Evolutionary conservation across 2,888 invertebrate species (phyloP).

Genomic region (Trachelus iudaicus): DNA sequence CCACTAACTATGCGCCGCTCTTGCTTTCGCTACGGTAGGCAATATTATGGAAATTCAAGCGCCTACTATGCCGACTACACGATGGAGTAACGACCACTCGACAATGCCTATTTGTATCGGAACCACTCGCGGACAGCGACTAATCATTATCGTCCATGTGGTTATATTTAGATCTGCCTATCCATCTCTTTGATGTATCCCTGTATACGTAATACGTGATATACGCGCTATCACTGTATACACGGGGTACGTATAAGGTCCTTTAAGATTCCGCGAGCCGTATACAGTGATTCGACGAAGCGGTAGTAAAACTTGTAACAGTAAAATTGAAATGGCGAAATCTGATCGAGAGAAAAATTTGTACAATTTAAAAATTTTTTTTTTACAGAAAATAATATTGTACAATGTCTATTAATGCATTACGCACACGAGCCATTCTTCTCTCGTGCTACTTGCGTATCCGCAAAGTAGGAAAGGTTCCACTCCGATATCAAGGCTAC

Average conservation of each 20-base stretch:
- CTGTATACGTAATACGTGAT: neutral
- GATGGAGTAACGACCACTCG: slow-evolving; percentile 37
- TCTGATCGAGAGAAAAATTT: neutral
- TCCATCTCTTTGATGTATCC: neutral
- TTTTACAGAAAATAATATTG: neutral
- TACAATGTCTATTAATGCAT: neutral
- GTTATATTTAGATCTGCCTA: slow-evolving; percentile 32
- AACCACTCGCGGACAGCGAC: slow-evolving; percentile 36
- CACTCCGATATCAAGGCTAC: neutral
- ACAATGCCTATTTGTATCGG: slow-evolving; percentile 48
- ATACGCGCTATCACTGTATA: neutral
- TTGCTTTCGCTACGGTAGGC: slow-evolving; percentile 26
- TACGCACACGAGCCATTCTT: neutral
- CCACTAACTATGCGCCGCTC: slow-evolving; percentile 53
- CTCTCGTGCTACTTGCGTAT: neutral
- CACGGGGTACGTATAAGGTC: neutral
- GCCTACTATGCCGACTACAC: slow-evolving; percentile 5
- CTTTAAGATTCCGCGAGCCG: neutral
- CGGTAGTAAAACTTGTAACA: neutral
- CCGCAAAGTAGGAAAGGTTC: neutral
- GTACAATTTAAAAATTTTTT: no score
- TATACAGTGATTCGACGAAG: neutral
- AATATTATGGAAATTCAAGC: slow-evolving; percentile 49
- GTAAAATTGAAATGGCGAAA: neutral
- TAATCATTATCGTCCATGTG: slow-evolving; percentile 42